phyloP scores from a whole-genome alignment of 2,113 vertebrate genomes.

The Tupaia tana region DNA sequence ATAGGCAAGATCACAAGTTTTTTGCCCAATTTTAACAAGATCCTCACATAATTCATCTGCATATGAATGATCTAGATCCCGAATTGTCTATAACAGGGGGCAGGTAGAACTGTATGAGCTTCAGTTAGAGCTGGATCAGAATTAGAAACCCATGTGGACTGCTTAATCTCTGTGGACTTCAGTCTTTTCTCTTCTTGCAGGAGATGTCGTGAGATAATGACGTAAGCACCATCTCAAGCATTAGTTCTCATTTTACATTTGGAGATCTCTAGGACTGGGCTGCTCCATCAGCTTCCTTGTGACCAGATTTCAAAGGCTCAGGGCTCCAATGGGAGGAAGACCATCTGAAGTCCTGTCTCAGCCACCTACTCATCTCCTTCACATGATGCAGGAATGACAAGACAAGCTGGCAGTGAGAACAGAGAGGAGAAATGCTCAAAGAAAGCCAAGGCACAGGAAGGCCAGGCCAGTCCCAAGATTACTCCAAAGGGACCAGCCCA shows the following conservation, averaged over 20 bases:
- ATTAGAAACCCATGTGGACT: not conserved
- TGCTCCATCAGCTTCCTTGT: not conserved
- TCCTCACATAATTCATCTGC: accelerated
- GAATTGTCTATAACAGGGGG: not conserved
- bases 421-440: not conserved
- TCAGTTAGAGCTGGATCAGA: not conserved
- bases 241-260: not conserved
- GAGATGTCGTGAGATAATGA: too few species aligned
- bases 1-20: not conserved
- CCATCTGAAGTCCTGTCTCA: not conserved
- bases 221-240: not conserved
- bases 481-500: too few species aligned
- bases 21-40: not conserved
- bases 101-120: not conserved
- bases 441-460: not conserved
- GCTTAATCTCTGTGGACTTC: not conserved
- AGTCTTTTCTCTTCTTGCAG: not conserved
- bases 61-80: too few species aligned
- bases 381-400: not conserved
- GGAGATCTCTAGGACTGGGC: not conserved
- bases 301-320: not conserved
- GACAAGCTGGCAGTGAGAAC: not conserved
- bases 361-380: not conserved
- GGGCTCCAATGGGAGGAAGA: not conserved
- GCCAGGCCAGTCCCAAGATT: too few species aligned